Conservation (phyloP, 1,140 invertebrate species). For the Monomorium pharaonis region DNA sequence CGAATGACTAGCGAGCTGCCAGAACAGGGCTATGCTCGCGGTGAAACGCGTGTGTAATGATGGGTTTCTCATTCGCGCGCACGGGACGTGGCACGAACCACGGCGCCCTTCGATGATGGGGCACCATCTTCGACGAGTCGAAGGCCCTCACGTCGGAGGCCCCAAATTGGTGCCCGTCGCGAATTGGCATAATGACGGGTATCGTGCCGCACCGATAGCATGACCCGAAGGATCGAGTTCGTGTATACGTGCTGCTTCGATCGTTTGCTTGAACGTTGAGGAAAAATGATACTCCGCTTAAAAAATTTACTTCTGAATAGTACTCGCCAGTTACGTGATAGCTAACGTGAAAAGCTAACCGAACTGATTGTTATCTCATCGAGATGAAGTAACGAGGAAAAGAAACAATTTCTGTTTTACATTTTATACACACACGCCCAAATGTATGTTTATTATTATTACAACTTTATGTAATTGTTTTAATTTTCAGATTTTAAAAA, state of each 20-base stretch:
- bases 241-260: conserved; percentile 30
- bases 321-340: not conserved
- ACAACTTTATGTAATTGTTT: not conserved
- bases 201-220: conserved; percentile 67
- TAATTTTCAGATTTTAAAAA: not conserved
- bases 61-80: conserved; percentile 67
- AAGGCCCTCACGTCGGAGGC: conserved; percentile 41
- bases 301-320: not conserved
- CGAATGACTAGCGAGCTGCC: conserved; percentile 75
- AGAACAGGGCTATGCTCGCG: conserved; percentile 69
- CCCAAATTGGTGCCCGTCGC: conserved; percentile 72
- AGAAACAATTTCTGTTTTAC: not conserved
- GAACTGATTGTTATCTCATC: not conserved
- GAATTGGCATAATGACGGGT: conserved; percentile 75
- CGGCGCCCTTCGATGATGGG: conserved; percentile 67
- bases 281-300: not conserved
- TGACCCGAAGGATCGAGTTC: conserved; percentile 44
- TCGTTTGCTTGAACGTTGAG: not conserved
- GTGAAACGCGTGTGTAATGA: conserved; percentile 78
- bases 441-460: not conserved
- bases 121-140: conserved; percentile 52
- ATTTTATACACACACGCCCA: too few species aligned
- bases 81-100: conserved; percentile 69
- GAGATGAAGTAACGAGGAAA: not conserved
- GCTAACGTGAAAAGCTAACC: not conserved